These are phyloP conservation scores for Calosoma granatense DNA, from an alignment of 1,140 invertebrate species.

Conservation along the genomic window DNA sequence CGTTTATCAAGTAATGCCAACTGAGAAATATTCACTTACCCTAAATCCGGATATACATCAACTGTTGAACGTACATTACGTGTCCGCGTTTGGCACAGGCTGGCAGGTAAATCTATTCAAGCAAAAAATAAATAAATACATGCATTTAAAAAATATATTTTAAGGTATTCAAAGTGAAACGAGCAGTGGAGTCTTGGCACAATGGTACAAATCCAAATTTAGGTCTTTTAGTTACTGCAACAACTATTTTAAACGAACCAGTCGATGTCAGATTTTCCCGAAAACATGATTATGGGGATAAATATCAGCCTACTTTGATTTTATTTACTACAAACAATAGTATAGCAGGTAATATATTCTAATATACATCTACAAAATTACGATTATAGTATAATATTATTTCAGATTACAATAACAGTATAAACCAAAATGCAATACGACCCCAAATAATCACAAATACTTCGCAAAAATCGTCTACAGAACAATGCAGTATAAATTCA, in stretches of 20 bases:
- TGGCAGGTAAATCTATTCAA: slow-evolving; percentile 1
- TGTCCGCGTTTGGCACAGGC: neutral
- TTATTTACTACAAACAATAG: neutral
- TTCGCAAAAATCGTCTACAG: no score
- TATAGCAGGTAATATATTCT: neutral
- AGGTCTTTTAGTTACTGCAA: neutral
- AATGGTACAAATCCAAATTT: neutral
- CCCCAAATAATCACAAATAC: neutral
- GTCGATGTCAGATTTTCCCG: neutral
- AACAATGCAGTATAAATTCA: neutral
- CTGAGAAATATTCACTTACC: neutral
- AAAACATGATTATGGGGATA: neutral
- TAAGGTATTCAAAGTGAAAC: neutral
- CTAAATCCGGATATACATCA: slow-evolving; percentile 1
- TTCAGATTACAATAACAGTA: no score
- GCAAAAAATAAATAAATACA: neutral
- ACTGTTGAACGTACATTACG: neutral
- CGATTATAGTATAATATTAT: no score
- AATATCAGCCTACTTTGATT: neutral
- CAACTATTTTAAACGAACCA: neutral
- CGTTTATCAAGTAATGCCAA: slow-evolving; percentile 1
- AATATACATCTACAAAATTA: no score
- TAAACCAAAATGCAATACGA: neutral
- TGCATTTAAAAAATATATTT: neutral
- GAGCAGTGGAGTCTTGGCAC: neutral